Conservation (phyloP, 2,888 invertebrate genomes). For the Leptopilina myrica region DNA sequence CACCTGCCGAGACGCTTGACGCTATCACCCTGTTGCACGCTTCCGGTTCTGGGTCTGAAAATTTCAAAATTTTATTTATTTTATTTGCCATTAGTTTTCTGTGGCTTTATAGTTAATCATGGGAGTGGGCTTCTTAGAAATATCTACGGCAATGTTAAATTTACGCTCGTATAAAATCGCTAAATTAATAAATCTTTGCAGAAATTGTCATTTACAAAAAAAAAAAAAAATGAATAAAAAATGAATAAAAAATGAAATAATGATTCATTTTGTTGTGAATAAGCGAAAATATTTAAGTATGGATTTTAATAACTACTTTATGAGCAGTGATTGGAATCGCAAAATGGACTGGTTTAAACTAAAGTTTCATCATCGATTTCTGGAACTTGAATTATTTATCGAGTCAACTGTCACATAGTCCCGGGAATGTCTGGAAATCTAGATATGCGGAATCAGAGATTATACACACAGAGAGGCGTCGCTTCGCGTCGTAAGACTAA, state of each 20-base stretch:
- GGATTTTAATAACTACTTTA: not conserved
- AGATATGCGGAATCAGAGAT: not conserved
- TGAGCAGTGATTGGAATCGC: not conserved
- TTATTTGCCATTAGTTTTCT: not conserved
- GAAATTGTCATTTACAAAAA: no score
- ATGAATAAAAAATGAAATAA: not conserved
- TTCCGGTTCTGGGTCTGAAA: constrained; percentile 70
- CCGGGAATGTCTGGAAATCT: not conserved
- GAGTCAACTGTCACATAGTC: not conserved
- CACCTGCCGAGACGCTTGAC: constrained; percentile 71
- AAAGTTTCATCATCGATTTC: not conserved
- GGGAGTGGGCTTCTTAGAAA: no score
- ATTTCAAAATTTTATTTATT: not conserved
- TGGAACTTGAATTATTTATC: constrained; percentile 12
- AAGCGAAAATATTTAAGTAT: no score
- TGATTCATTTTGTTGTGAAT: not conserved
- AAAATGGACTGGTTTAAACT: not conserved
- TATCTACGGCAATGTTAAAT: no score
- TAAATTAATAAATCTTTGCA: no score
- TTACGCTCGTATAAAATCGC: no score
- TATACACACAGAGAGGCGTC: not conserved
- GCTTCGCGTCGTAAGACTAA: not conserved
- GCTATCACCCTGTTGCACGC: constrained; percentile 70
- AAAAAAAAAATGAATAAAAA: no score
- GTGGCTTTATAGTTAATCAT: no score